These are phyloP conservation scores for Heliconius charithonia DNA, from an alignment of 2,888 invertebrate genomes.

Conservation along the genomic window DNA sequence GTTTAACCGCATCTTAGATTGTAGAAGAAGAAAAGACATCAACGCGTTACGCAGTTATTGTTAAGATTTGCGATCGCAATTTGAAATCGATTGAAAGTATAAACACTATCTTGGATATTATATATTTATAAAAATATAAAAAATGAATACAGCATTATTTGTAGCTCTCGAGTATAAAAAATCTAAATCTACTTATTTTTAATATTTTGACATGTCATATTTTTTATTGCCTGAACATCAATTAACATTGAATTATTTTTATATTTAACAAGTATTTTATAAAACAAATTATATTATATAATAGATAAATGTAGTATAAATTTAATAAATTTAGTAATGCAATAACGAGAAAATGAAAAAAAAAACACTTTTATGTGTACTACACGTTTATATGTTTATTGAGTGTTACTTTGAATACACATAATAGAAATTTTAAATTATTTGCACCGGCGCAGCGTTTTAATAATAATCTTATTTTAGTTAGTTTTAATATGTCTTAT, in stretches of 20 bases:
- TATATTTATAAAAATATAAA: too few relatives aligned
- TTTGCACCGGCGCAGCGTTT: too few relatives aligned
- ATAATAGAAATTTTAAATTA: too few relatives aligned
- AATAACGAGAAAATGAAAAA: too few relatives aligned
- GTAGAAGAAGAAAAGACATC: constrained; percentile 63
- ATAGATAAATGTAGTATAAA: too few relatives aligned
- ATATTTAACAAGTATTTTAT: background rate
- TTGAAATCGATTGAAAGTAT: background rate
- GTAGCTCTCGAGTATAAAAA: background rate
- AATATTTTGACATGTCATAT: background rate
- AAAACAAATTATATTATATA: background rate
- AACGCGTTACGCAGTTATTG: constrained; percentile 52
- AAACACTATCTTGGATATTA: background rate
- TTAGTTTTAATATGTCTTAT: too few relatives aligned
- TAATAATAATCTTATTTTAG: too few relatives aligned
- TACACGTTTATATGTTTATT: too few relatives aligned
- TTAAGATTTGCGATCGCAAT: background rate
- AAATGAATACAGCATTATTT: background rate
- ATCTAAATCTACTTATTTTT: background rate
- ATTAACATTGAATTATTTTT: background rate
- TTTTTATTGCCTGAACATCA: background rate
- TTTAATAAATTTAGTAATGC: too few relatives aligned
- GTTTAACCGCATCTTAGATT: background rate
- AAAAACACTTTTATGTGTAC: too few relatives aligned
- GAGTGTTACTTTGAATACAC: too few relatives aligned